Base-by-base conservation (phyloP, 1,140 invertebrate genomes). In the Neocloeon triangulifer region DNA sequence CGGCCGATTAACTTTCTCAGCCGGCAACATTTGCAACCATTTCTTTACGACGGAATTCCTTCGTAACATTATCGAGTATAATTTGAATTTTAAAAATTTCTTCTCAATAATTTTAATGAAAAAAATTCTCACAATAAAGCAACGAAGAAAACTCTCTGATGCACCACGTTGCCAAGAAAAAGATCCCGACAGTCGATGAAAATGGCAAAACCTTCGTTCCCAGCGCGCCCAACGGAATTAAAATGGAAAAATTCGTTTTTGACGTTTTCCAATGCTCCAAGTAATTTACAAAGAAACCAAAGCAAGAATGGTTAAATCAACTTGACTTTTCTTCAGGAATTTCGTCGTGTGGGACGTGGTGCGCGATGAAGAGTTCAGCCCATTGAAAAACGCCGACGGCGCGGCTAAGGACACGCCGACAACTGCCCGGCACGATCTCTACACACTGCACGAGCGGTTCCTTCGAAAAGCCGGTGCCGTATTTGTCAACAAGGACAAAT, bases 191-290 rank as follows among this genome's bases (percentile, higher is more conserved):
- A 45, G 59, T 92, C 0, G 69, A 88, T 51, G 56, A 62, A 1
- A 58, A 69, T 32, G 84, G 85, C 4, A 52, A 67, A 15, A 55
- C 63, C 25, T 54, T 73, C 8, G 75, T 69, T 33, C 91, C 94
- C 0, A 63, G 66, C 1, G 64, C 68, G 44, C 71, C 80, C 0
- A 98, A 98, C 51, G 94, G 92, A 14, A 89, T 98, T 38, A 99
- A 99, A 62, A 79, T 97, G 51, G 95, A 99, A 45, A 98, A 98
- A 56, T 99, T 99, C 53, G 77, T 98, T 2, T 99, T 99, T 50
- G 95, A 99, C 58, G 89, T 96, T 0, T 97, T 99, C 51, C 74
- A 79, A 44, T 92, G 88, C 52, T 66, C 86, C 0, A 66, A 78
- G 27, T 29, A 2, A 29, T 14, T 29, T 3, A 8, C 12, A 23